Evolutionary conservation across 2,888 invertebrate genomes (phyloP), one percentile per base, ranked within the genome.

Genomic region (Pilophorus perplexus): DNA sequence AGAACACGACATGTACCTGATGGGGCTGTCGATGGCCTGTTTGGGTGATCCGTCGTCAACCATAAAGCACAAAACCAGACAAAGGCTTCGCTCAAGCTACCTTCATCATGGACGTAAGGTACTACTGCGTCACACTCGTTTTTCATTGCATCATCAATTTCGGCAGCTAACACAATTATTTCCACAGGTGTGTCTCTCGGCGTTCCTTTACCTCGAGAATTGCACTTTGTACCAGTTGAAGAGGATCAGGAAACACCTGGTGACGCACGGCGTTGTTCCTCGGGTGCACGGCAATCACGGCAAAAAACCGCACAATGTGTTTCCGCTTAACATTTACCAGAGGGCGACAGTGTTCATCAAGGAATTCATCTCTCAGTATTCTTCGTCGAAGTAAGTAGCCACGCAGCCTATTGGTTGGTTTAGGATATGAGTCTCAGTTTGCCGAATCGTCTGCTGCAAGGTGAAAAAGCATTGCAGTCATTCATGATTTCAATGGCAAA

Each of bases 21-120:
- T 89, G 89, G 89, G 89, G n/a, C 86, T 89, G 27, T 88, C 88
- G 2, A 88, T 88, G 88, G 88, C 88, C 0, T 88, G 88, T 72
- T 78, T 89, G 71, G 85, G 87, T 0, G 88, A 89, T 76, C 79
- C 80, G 1, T 86, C 86, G 16, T 85, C 86, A 65, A 86, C 86
- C 0, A 85, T 85, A 0, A 78, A 87, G 20, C 86, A 87, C 72
- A 88, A 87, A 74, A 87, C 88, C 70, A 78, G 88, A 50, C 82
- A 86, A 77, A 81, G 89, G 75, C 79, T 88, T 62, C 79, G 88
- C 62, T 86, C 89, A 0, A 87, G 87, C 71, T 89, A 89, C 74
- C 87, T 88, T 2, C 89, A 88, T 74, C 88, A 88, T 76, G 88
- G 89, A 2, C 81, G 88, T 68, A 59, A 59, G 16, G n/a, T n/a